phyloP scores from a whole-genome alignment of 2,797 vertebrate species.

The Anguilla pacifica region DNA sequence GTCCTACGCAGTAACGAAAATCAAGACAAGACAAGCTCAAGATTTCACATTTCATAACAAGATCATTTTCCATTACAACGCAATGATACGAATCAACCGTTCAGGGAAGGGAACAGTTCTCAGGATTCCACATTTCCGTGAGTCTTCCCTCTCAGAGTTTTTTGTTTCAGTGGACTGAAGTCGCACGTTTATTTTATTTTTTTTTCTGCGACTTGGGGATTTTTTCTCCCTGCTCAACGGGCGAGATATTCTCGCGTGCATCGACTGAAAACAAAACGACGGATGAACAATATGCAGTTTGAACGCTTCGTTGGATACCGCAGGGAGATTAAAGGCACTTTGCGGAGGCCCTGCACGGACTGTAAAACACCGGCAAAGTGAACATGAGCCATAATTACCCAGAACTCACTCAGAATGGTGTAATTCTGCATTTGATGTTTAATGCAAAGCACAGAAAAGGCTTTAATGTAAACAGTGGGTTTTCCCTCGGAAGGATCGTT shows the following conservation, averaged over 20 bases:
- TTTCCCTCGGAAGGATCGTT: not conserved
- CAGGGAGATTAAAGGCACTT: not conserved
- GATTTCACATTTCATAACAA: not conserved
- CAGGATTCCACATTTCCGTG: not conserved
- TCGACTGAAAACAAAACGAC: not conserved
- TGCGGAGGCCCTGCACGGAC: not conserved
- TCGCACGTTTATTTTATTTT: not conserved
- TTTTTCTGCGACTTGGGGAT: not conserved
- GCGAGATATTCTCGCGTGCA: not conserved
- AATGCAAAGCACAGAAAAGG: not conserved
- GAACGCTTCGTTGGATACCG: not conserved
- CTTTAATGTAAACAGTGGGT: slow-evolving; percentile 1
- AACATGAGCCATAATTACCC: not conserved
- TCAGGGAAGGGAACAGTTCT: not conserved
- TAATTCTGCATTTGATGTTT: not conserved
- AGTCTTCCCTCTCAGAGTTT: too few species aligned
- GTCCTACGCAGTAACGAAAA: not conserved
- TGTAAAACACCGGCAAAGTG: not conserved
- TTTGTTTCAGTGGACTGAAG: not conserved
- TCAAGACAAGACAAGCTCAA: not conserved
- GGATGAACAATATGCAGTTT: not conserved
- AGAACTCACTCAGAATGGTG: not conserved
- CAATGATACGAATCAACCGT: not conserved
- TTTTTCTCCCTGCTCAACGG: not conserved
- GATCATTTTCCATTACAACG: not conserved